These are phyloP conservation scores for Apodemia duryi DNA, from an alignment of 2,888 invertebrate species.

Conservation along the genomic window DNA sequence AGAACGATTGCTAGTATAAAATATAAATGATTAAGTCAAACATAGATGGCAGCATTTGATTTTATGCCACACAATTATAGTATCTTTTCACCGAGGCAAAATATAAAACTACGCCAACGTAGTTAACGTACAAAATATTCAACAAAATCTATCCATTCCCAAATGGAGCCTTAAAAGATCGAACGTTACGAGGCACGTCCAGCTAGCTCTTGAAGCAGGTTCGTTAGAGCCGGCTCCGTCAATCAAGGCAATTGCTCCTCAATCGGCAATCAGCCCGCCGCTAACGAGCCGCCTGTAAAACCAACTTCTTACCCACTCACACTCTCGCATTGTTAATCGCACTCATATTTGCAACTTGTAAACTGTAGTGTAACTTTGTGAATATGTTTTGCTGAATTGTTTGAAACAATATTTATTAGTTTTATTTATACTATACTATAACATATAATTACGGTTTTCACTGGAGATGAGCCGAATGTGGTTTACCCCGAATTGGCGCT, in stretches of 20 bases:
- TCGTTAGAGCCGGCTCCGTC: conserved; percentile 67
- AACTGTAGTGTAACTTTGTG: conserved; percentile 30
- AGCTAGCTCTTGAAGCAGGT: conserved; percentile 65
- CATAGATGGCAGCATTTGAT: too few relatives aligned
- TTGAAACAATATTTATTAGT: conserved; percentile 19
- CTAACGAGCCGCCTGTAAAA: conserved; percentile 64
- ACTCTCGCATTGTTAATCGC: conserved; percentile 44
- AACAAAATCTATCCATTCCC: conserved; percentile 10
- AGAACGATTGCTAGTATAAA: too few relatives aligned
- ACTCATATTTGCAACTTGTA: conserved; percentile 43
- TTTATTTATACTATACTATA: not conserved
- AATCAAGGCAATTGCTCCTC: conserved; percentile 79
- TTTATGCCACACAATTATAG: too few relatives aligned
- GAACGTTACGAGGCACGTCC: conserved; percentile 40
- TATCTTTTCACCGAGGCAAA: not conserved
- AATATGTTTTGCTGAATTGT: conserved; percentile 27
- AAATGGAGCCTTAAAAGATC: conserved; percentile 29
- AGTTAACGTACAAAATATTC: conserved; percentile 3
- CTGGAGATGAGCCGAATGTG: too few relatives aligned
- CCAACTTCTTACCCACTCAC: conserved; percentile 56
- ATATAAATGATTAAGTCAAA: too few relatives aligned
- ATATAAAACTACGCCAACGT: not conserved
- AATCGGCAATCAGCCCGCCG: conserved; percentile 76
- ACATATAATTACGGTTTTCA: too few relatives aligned
- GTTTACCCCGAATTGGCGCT: too few relatives aligned